Percentiles rank a stretch among this genome's conserved stretches.
Evolutionary conservation across 2,797 vertebrate genomes (phyloP).

Genomic region (Semotilus atromaculatus): DNA sequence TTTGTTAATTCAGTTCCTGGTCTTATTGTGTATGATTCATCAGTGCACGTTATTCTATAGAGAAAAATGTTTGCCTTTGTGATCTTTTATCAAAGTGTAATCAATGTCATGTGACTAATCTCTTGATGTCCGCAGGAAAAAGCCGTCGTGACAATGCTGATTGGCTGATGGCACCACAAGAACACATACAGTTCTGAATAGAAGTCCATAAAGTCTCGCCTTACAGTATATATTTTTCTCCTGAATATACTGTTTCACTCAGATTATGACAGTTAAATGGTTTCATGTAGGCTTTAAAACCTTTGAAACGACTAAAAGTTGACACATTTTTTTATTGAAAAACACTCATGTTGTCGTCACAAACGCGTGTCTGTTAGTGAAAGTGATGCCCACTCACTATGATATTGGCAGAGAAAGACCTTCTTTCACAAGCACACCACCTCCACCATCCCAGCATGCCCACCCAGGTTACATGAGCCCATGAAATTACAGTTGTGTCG

Average conservation of each 20-base stretch:
- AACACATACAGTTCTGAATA: neutral
- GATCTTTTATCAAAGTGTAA: slow-evolving; percentile 18
- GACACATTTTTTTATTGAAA: neutral
- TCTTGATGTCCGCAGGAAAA: neutral
- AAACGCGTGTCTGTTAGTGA: slow-evolving; percentile 33
- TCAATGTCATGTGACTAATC: slow-evolving; percentile 9
- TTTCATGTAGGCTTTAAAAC: slow-evolving; percentile 35
- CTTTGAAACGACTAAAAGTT: slow-evolving; percentile 19
- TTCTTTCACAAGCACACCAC: slow-evolving; percentile 28
- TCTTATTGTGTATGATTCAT: slow-evolving; percentile 12
- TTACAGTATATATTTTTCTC: neutral
- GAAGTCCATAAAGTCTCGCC: neutral
- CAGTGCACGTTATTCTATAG: neutral
- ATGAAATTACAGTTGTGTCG: slow-evolving; percentile 77
- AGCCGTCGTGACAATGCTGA: neutral
- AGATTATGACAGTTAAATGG: neutral
- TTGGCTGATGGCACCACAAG: neutral
- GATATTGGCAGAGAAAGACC: slow-evolving; percentile 39
- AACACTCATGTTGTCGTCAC: slow-evolving; percentile 3
- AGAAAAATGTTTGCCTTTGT: slow-evolving; percentile 1
- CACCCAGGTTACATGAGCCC: slow-evolving; percentile 59
- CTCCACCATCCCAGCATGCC: slow-evolving; percentile 31
- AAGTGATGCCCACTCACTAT: slow-evolving; percentile 19
- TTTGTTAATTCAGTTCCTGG: slow-evolving; percentile 27
- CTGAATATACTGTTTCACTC: neutral